Conservation (phyloP, 2,888 invertebrate species). For the Ypsolopha sequella region DNA sequence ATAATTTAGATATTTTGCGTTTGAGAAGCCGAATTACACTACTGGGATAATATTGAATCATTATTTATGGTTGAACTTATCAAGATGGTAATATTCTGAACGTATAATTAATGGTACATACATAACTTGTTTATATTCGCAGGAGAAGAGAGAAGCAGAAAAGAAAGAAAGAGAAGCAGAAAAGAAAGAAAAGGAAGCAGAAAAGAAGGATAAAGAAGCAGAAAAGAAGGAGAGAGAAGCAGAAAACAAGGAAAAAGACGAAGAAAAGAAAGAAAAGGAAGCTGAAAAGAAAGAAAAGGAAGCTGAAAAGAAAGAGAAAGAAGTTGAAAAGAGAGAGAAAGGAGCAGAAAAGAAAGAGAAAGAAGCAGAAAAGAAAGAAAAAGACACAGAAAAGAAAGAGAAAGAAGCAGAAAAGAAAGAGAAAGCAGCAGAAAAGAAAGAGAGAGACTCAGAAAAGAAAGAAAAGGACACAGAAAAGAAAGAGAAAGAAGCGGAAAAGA, state of each 20-base stretch:
- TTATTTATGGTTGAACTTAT: too few relatives aligned
- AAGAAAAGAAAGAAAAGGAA: slow-evolving; percentile 4
- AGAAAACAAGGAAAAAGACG: slow-evolving; percentile 9
- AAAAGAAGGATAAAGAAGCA: background rate
- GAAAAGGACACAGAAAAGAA: slow-evolving; percentile 2
- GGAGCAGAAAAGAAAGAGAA: slow-evolving; percentile 2
- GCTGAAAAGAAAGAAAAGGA: background rate
- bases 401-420: slow-evolving; percentile 8
- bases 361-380: slow-evolving; percentile 8
- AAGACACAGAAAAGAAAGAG: background rate
- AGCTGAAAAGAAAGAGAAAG: slow-evolving; percentile 4
- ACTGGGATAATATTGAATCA: too few relatives aligned
- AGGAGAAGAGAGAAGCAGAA: background rate
- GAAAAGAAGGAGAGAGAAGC: slow-evolving; percentile 3
- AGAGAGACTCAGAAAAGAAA: slow-evolving; percentile 1
- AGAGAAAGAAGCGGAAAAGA: slow-evolving; percentile 8
- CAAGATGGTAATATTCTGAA: too few relatives aligned
- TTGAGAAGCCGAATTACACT: too few relatives aligned
- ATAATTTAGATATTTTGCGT: too few relatives aligned
- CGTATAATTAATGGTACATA: too few relatives aligned
- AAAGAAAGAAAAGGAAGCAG: slow-evolving; percentile 9
- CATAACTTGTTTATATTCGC: too few relatives aligned
- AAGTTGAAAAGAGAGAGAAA: background rate
- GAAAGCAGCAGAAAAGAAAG: slow-evolving; percentile 2
- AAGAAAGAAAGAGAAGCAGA: slow-evolving; percentile 6